These are phyloP conservation scores for Drosophila subobscura DNA, from an alignment of 1,140 invertebrate species.

Conservation along the genomic window DNA sequence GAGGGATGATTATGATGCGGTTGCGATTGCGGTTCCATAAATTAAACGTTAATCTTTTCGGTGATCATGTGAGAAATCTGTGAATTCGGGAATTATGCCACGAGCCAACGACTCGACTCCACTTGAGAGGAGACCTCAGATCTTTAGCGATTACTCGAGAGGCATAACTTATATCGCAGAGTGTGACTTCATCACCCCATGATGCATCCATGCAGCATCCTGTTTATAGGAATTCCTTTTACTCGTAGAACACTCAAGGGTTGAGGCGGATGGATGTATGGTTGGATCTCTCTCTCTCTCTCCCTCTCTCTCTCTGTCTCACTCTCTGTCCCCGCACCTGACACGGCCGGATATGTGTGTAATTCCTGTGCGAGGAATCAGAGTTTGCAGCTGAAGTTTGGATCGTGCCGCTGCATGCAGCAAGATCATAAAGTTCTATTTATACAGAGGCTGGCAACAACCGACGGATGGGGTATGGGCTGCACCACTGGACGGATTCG, in stretches of 20 bases:
- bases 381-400: slow-evolving; percentile 36
- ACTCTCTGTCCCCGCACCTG: slow-evolving; percentile 12
- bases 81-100: slow-evolving; percentile 3
- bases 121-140: neutral
- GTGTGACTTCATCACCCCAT: slow-evolving; percentile 57
- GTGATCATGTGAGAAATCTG: neutral
- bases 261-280: slow-evolving; percentile 20
- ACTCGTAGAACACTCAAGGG: slow-evolving; percentile 24
- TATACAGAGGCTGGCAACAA: slow-evolving; percentile 51
- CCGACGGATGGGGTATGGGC: slow-evolving; percentile 14
- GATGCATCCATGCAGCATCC: slow-evolving; percentile 38
- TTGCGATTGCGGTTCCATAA: slow-evolving; percentile 26
- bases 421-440: slow-evolving; percentile 78
- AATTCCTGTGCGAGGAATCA: slow-evolving; percentile 53
- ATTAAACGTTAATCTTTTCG: slow-evolving; percentile 17
- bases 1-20: too few relatives aligned
- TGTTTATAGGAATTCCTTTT: slow-evolving; percentile 65
- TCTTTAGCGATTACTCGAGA: slow-evolving; percentile 13
- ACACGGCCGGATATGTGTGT: slow-evolving; percentile 68
- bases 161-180: slow-evolving; percentile 30
- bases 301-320: neutral
- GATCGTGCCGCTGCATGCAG: slow-evolving; percentile 50
- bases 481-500: slow-evolving; percentile 1
- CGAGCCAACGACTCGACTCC: slow-evolving; percentile 5
- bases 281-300: neutral